Percentiles rank a stretch among this genome's conserved stretches.
Evolutionary conservation across 2,888 invertebrate species (phyloP).

Genomic region (Cybosia mesomella): DNA sequence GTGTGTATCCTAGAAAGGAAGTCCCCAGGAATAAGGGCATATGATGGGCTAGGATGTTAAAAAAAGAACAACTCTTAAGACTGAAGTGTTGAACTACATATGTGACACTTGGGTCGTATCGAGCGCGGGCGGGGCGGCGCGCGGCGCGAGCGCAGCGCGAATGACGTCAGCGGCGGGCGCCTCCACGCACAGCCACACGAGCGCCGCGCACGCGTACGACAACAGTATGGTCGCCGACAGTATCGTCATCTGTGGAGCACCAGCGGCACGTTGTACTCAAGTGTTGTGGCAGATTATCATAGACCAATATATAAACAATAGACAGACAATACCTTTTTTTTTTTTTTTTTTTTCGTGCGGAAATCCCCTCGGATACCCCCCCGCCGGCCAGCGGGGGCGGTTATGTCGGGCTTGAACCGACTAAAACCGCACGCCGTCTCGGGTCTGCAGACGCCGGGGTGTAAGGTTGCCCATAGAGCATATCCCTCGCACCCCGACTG

Average conservation of each 20-base stretch:
- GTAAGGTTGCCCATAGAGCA: too few species aligned
- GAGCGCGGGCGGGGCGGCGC: background rate
- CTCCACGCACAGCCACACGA: constrained; percentile 68
- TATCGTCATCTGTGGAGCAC: constrained; percentile 57
- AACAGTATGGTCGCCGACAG: constrained; percentile 62
- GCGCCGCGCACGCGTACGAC: constrained; percentile 59
- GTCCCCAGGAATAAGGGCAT: background rate
- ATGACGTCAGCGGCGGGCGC: constrained; percentile 60
- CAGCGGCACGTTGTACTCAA: background rate
- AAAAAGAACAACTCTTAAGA: background rate
- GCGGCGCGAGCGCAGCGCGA: constrained; percentile 41
- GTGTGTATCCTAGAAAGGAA: background rate
- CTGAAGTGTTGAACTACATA: background rate
- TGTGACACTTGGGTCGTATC: constrained; percentile 12
- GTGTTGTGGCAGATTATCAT: too few species aligned
- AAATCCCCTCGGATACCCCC: too few species aligned
- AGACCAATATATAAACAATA: too few species aligned
- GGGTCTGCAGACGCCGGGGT: too few species aligned
- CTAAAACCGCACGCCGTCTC: too few species aligned
- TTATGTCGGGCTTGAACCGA: too few species aligned
- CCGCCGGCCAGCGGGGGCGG: too few species aligned
- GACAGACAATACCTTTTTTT: too few species aligned
- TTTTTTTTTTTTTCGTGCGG: too few species aligned
- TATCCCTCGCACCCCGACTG: too few species aligned
- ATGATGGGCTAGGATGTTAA: background rate